These are phyloP conservation scores for Prionailurus viverrinus DNA, from an alignment of 2,113 vertebrate genomes.

Conservation along the genomic window DNA sequence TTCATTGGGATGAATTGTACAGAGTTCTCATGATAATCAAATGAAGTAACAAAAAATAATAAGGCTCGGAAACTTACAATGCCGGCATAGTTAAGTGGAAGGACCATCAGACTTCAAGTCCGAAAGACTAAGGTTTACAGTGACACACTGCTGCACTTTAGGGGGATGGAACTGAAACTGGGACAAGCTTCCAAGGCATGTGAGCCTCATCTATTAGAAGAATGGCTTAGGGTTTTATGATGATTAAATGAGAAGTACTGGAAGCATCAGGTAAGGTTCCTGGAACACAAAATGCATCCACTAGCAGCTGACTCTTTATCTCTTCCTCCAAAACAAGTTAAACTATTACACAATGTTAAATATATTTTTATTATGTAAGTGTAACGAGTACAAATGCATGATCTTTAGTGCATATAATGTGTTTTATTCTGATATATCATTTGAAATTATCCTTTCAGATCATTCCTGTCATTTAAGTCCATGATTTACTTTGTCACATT, in stretches of 20 bases:
- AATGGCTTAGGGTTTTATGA: neutral
- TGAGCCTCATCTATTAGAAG: neutral
- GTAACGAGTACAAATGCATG: neutral
- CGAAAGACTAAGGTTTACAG: neutral
- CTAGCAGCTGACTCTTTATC: neutral
- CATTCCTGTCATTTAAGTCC: neutral
- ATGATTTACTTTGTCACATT: neutral
- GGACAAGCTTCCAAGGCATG: neutral
- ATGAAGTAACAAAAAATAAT: neutral
- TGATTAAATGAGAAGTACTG: neutral
- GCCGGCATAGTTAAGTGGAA: neutral
- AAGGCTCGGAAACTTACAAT: neutral
- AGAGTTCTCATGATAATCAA: slow-evolving; percentile 6
- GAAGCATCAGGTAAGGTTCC: neutral
- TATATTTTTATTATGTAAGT: neutral
- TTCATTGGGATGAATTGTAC: neutral
- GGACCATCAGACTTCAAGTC: neutral
- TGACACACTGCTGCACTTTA: neutral
- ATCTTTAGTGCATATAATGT: neutral
- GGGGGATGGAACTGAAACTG: neutral
- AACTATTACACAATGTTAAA: neutral
- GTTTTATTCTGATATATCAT: neutral
- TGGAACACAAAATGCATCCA: neutral
- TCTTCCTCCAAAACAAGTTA: neutral
- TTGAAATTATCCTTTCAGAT: neutral